Evolutionary conservation across 1,140 invertebrate genomes (phyloP), one percentile per base, ranked within the genome.

Genomic region (Adoxophyes honmai): DNA sequence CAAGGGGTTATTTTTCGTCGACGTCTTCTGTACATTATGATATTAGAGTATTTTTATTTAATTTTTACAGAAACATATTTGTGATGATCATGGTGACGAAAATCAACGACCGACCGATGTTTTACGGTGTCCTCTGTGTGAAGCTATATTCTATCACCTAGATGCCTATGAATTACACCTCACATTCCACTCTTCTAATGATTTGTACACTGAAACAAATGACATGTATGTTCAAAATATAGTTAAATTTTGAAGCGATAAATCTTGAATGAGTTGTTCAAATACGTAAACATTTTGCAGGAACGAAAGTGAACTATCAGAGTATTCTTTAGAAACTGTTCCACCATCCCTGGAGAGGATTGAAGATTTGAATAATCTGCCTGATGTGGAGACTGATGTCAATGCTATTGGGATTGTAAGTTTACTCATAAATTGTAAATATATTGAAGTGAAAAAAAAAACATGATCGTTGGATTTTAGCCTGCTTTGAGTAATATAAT

Each of bases 141-240:
- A 93, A 60, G 93, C 92, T 44, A 73, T 93, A 11, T 94, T 94
- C 70, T 93, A 91, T 62, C 93, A 91, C 66, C 90, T 93, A 69
- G 91, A 90, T 77, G 93, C 92, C 1, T 94, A 93, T 73, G 91
- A 93, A 55, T 83, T 90, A 37, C 93, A 94, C 62, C 90, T 92
- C 34, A 90, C 88, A 56, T 93, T 92, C 73, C 93, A 94, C 73
- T 88, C 90, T 28, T 86, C 90, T 4, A 89, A 91, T 59, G 93
- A 94, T 83, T 64, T 93, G 10, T 93, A 93, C 73, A 92, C 91
- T 63, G 91, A 91, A 61, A 91, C 90, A 55, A 92, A 93, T 78
- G 89, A 93, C 73, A 90, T 92, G 86, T 83, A 75, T 75, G 54
- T 72, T n/a, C n/a, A n/a, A 59, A 21, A 56, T 56, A 21, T 10